Conservation (phyloP, 2,113 vertebrate species). For the Amblyopsis rosae region DNA sequence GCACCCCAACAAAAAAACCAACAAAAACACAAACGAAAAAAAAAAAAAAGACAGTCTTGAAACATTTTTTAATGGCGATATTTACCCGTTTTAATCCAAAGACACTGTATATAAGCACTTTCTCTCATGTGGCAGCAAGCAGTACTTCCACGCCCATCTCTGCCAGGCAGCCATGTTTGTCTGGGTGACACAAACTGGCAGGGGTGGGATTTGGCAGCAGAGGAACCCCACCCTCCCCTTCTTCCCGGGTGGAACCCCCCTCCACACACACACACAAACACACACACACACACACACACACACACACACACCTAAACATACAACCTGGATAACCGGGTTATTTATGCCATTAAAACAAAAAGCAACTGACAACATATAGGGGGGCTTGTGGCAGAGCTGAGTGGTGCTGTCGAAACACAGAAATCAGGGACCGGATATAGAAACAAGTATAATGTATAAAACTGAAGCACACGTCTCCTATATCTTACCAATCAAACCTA, state of each 20-base stretch:
- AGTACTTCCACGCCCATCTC: slow-evolving; percentile 72
- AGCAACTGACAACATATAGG: slow-evolving; percentile 19
- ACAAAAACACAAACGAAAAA: too few species aligned
- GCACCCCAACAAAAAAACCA: background rate
- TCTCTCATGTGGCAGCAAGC: slow-evolving; percentile 77
- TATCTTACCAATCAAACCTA: slow-evolving; percentile 56
- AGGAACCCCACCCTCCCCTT: slow-evolving; percentile 38
- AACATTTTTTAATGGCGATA: slow-evolving; percentile 67
- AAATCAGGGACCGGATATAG: slow-evolving; percentile 71
- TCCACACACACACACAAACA: slow-evolving; percentile 6
- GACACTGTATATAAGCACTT: slow-evolving; percentile 81
- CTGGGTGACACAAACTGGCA: slow-evolving; percentile 51
- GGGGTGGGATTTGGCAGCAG: slow-evolving; percentile 52
- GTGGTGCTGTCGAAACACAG: slow-evolving; percentile 54
- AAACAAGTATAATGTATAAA: slow-evolving; percentile 53
- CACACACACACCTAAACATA: slow-evolving; percentile 17
- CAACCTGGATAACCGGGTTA: slow-evolving; percentile 48
- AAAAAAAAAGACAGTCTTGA: slow-evolving; percentile 69
- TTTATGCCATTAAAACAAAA: slow-evolving; percentile 58
- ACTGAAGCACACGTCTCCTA: slow-evolving; percentile 72
- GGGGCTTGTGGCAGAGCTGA: slow-evolving; percentile 21
- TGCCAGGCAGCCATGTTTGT: slow-evolving; percentile 54
- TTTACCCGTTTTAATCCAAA: slow-evolving; percentile 79
- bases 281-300: slow-evolving; percentile 14
- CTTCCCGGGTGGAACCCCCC: slow-evolving; percentile 51